Base-by-base conservation (phyloP, 2,113 vertebrate genomes). In the Cisticola juncidis region DNA sequence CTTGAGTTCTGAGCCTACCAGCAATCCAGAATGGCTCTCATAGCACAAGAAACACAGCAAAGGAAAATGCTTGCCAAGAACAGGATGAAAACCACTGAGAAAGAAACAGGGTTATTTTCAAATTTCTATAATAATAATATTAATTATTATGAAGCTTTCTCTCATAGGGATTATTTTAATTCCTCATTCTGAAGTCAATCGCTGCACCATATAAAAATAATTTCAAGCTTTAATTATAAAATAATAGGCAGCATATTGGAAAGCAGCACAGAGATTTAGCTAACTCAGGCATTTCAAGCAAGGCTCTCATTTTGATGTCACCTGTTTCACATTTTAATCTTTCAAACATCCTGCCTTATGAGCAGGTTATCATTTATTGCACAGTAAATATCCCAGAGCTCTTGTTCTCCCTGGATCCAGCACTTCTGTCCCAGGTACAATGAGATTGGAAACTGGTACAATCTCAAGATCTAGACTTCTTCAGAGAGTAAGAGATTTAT, bases 161-260 rank as follows among this genome's bases (percentile, higher is more conserved):
- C 70, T 76, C 66, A 72, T 1, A 56, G 16, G 68, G 58, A 17
- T 71, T 70, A 82, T 69, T 48, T 4, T 3, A 57, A 77, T 86
- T 73, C 53, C 42, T 85, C 38, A 35, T 82, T 90, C 47, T 66
- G n/a, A 81, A 86, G 42, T 81, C 40, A 74, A 42, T 68, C 76
- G 86, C 68, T 86, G 44, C 51, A 88, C n/a, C 57, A 54, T 33
- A 86, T 20, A 86, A 24, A 88, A 88, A 88, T 74, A 78, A 86
- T 95, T 65, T 90, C 76, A 94, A 81, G 72, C 47, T 92, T 90
- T 93, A 95, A 93, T 80, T 92, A 64, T 36, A 92, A 70, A 87
- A 92, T 61, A 94, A 90, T 35, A 90, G 68, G 56, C 64, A 93
- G 51, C 24, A 40, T 51, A 69, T 83, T 62, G 70, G 64, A 93